phyloP scores from a whole-genome alignment of 1,140 invertebrate species.

The Orius insidiosus region DNA sequence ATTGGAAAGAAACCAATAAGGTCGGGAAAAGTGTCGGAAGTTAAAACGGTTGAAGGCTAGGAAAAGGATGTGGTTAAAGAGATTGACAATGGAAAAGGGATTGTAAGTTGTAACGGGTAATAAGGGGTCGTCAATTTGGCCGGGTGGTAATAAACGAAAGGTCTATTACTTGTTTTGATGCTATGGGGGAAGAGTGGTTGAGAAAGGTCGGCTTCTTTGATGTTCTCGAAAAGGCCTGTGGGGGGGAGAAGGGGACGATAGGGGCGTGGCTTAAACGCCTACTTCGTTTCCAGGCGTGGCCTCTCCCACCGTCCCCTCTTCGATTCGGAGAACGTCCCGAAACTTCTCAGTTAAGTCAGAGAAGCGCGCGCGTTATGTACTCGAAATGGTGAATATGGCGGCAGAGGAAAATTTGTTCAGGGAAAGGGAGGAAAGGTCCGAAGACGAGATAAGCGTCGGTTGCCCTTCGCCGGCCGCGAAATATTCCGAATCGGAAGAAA shows the following conservation, averaged over 20 bases:
- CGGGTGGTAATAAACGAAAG: constrained; percentile 10
- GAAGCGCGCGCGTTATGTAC: constrained; percentile 9
- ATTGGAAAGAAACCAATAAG: too few species aligned
- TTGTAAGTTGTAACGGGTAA: constrained; percentile 2
- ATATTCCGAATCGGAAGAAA: constrained; percentile 12
- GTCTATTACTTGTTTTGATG: constrained; percentile 5
- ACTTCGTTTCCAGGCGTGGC: background rate
- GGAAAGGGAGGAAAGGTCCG: constrained; percentile 20
- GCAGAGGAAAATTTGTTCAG: constrained; percentile 8
- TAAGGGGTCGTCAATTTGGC: constrained; percentile 8
- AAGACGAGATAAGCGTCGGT: constrained; percentile 52
- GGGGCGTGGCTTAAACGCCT: background rate
- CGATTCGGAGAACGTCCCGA: background rate
- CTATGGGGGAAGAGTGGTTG: background rate
- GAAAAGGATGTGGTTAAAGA: constrained; percentile 9
- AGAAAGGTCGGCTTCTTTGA: background rate
- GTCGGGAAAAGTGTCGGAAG: too few species aligned
- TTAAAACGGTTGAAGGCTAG: constrained; percentile 6
- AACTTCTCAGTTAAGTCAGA: constrained; percentile 5
- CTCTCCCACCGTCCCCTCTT: background rate
- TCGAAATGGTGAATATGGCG: constrained; percentile 12
- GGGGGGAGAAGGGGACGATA: too few species aligned
- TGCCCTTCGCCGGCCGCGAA: constrained; percentile 44
- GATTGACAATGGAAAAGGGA: constrained; percentile 9
- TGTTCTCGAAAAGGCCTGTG: background rate